These are phyloP conservation scores for Stramonita haemastoma DNA, from an alignment of 2,888 invertebrate species.

Conservation along the genomic window DNA sequence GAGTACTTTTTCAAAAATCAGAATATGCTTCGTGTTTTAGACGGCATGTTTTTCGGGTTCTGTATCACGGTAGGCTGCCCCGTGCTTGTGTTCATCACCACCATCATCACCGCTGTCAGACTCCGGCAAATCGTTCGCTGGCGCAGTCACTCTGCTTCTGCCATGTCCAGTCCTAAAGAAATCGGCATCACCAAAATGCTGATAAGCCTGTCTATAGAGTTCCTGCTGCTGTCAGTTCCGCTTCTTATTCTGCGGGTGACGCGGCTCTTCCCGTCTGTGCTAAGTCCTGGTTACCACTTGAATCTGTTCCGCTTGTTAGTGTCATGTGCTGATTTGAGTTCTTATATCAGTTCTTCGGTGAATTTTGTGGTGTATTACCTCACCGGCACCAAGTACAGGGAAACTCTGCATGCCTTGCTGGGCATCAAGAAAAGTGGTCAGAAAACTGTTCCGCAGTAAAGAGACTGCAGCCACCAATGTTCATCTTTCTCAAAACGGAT, in stretches of 20 bases:
- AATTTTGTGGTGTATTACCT: constrained; percentile 37
- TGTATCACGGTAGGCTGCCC: constrained; percentile 5
- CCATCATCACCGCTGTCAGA: constrained; percentile 27
- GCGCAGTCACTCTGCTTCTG: not conserved
- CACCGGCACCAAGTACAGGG: constrained; percentile 22
- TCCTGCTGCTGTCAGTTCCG: constrained; percentile 26
- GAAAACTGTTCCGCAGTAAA: not conserved
- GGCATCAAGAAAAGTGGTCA: not conserved
- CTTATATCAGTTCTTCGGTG: constrained; percentile 13
- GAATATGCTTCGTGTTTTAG: constrained; percentile 5
- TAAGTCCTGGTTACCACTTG: not conserved
- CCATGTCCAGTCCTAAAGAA: not conserved
- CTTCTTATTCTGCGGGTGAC: not conserved
- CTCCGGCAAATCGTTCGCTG: not conserved
- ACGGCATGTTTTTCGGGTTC: constrained; percentile 30
- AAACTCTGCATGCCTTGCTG: constrained; percentile 18
- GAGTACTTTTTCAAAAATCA: constrained; percentile 21
- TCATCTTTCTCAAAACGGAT: no score
- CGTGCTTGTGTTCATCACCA: constrained; percentile 4
- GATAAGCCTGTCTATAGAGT: constrained; percentile 23
- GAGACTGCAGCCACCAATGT: no score
- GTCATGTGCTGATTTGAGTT: not conserved
- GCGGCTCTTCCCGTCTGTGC: not conserved
- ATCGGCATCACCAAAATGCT: constrained; percentile 25
- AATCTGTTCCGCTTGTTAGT: constrained; percentile 22